A percentile compares a stretch with the other conserved stretches of the same genome.
These are phyloP conservation scores for Osedax frankpressi DNA, from an alignment of 2,888 invertebrate species.

Conservation along the genomic window DNA sequence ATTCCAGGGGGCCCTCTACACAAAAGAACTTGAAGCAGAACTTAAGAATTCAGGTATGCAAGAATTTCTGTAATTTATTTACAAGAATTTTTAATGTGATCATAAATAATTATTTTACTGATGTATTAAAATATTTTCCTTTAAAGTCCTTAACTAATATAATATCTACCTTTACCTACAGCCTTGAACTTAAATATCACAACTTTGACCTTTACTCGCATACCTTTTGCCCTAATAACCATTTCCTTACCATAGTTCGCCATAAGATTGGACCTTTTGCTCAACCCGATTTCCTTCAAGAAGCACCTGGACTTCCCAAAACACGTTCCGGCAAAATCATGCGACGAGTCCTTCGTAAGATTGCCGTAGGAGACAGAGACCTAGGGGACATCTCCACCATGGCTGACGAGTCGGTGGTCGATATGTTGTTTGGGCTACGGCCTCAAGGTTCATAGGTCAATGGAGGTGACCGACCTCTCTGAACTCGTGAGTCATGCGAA, in stretches of 20 bases:
- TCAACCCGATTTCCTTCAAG: conserved; percentile 80
- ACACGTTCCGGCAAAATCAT: conserved; percentile 96
- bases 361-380: conserved; percentile 73
- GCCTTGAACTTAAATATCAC: too few relatives aligned
- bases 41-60: conserved; percentile 37
- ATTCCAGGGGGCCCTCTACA: conserved; percentile 50
- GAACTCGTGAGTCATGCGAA: too few relatives aligned
- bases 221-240: too few relatives aligned
- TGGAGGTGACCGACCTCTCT: too few relatives aligned
- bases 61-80: too few relatives aligned
- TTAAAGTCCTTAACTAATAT: too few relatives aligned
- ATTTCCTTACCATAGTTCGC: conserved; percentile 65
- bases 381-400: conserved; percentile 87
- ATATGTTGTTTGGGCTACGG: conserved; percentile 35
- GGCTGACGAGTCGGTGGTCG: conserved; percentile 79
- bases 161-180: too few relatives aligned
- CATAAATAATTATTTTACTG: too few relatives aligned
- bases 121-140: too few relatives aligned
- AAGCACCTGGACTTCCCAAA: conserved; percentile 85
- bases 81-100: too few relatives aligned
- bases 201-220: too few relatives aligned
- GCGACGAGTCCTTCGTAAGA: conserved; percentile 81
- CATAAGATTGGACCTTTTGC: conserved; percentile 87
- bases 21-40: conserved; percentile 55
- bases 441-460: conserved; percentile 25